Conservation (phyloP, 2,888 invertebrate species). For the Acrobasis suavella region DNA sequence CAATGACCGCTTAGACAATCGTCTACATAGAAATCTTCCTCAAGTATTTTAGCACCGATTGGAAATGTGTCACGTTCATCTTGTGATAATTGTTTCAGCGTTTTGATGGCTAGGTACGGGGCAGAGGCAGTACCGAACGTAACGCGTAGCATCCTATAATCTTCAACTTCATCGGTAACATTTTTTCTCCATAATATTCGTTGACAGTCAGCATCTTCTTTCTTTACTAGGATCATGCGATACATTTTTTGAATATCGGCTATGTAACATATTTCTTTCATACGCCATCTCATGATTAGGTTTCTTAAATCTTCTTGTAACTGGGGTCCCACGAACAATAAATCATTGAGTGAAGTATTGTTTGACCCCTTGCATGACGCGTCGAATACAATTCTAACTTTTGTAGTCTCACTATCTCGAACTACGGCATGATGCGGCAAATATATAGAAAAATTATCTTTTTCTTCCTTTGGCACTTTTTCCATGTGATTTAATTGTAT, state of each 20-base stretch:
- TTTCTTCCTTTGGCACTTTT: conserved; percentile 16
- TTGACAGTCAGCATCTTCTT: conserved; percentile 19
- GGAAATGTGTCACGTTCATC: conserved; percentile 20
- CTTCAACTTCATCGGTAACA: background rate
- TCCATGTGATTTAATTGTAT: conserved; percentile 22
- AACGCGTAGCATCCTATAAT: conserved; percentile 12
- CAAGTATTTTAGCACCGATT: conserved; percentile 10
- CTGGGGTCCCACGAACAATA: conserved; percentile 15
- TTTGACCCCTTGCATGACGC: conserved; percentile 14
- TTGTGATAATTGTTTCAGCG: conserved; percentile 12
- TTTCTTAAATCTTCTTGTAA: conserved; percentile 20
- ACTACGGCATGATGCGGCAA: conserved; percentile 19
- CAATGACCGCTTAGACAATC: background rate
- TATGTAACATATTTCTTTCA: conserved; percentile 6
- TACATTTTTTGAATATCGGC: conserved; percentile 27
- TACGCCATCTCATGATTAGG: conserved; percentile 17
- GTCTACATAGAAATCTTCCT: conserved; percentile 1
- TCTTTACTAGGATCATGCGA: conserved; percentile 5
- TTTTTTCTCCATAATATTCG: conserved; percentile 16
- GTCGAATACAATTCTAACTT: conserved; percentile 11
- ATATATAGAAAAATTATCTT: conserved; percentile 9
- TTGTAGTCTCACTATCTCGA: conserved; percentile 7
- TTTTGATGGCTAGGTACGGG: conserved; percentile 17
- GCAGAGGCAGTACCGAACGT: conserved; percentile 19
- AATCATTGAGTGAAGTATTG: conserved; percentile 13